phyloP scores from a whole-genome alignment of 2,888 invertebrate genomes.

The Sminthurides aquaticus region DNA sequence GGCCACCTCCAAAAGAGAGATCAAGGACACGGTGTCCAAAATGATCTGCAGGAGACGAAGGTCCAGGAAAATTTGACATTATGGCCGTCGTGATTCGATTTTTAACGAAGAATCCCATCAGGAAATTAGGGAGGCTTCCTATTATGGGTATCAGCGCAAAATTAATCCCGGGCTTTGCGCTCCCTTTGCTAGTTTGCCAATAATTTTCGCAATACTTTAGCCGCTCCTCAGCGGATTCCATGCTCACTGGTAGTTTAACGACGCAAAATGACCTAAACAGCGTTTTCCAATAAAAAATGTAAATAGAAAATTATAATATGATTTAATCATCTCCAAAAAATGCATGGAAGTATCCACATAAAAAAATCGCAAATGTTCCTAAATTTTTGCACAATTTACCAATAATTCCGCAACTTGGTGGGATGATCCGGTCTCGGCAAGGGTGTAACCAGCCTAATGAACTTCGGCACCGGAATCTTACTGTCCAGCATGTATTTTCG shows the following conservation, averaged over 20 bases:
- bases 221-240: background rate
- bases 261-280: slow-evolving; percentile 12
- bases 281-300: no score
- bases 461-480: slow-evolving; percentile 28
- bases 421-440: slow-evolving; percentile 34
- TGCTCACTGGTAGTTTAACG: slow-evolving; percentile 9
- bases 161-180: background rate
- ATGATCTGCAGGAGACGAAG: slow-evolving; percentile 3
- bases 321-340: no score
- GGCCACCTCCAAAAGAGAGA: slow-evolving; percentile 14
- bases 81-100: slow-evolving; percentile 15
- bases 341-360: no score
- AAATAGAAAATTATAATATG: no score
- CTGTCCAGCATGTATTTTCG: slow-evolving; percentile 32
- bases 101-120: slow-evolving; percentile 5
- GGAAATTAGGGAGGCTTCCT: slow-evolving; percentile 10
- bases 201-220: slow-evolving; percentile 1
- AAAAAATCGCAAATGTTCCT: no score
- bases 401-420: slow-evolving; percentile 29
- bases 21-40: slow-evolving; percentile 6
- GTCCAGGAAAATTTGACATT: slow-evolving; percentile 21
- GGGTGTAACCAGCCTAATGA: slow-evolving; percentile 27
- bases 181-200: background rate
- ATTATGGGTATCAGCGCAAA: slow-evolving; percentile 11
- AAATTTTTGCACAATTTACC: slow-evolving; percentile 23